Conservation (phyloP, 2,797 vertebrate species). For the Gallinago stenura region DNA sequence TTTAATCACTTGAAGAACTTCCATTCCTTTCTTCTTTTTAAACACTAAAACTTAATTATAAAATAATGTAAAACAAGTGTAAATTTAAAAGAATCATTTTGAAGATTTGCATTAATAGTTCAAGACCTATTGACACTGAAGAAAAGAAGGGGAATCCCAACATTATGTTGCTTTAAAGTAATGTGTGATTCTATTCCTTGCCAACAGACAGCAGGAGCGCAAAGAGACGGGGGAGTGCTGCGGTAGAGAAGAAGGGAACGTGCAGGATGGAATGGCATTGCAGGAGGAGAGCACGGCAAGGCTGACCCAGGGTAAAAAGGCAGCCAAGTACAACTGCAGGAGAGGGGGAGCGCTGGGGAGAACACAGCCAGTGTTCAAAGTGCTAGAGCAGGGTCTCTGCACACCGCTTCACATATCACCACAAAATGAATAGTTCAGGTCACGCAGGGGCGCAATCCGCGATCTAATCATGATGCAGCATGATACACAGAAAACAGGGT, state of each 20-base stretch:
- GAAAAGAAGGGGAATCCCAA: conserved; percentile 38
- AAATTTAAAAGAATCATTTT: conserved; percentile 61
- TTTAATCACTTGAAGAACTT: conserved; percentile 62
- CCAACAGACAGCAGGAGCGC: neutral
- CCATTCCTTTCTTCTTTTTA: conserved; percentile 49
- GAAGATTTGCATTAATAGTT: conserved; percentile 55
- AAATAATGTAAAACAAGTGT: conserved; percentile 74
- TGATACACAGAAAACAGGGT: neutral
- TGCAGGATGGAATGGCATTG: neutral
- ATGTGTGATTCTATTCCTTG: neutral
- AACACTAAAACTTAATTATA: conserved; percentile 60
- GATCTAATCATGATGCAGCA: neutral
- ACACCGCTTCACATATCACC: neutral
- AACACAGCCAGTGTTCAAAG: neutral
- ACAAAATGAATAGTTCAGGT: neutral
- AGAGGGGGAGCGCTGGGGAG: accelerated
- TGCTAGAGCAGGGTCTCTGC: neutral
- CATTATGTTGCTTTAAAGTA: conserved; percentile 42
- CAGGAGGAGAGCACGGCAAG: neutral
- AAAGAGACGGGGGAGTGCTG: neutral
- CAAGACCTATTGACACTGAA: conserved; percentile 15
- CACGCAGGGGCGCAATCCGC: accelerated
- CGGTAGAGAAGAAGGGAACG: neutral
- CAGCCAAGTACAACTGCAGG: accelerated
- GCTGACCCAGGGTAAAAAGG: neutral